phyloP scores from a whole-genome alignment of 2,113 vertebrate species.

The Trichomycterus rosablanca region DNA sequence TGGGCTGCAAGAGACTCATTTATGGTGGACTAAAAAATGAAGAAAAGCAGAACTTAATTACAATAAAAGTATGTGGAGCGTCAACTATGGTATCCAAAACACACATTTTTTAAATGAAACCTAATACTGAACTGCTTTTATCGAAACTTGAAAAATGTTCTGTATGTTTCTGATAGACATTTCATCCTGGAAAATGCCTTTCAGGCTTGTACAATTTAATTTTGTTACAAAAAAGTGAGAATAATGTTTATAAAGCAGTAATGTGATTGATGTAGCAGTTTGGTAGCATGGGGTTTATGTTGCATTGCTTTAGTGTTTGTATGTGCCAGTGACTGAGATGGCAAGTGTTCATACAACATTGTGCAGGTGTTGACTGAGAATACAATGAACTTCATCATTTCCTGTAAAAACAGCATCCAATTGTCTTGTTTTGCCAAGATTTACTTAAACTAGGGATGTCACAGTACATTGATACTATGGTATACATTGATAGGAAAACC shows the following conservation, averaged over 20 bases:
- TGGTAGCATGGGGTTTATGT: constrained; percentile 23
- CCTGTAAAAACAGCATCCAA: neutral
- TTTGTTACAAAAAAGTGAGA: constrained; percentile 2
- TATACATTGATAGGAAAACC: too few species aligned
- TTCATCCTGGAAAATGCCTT: neutral
- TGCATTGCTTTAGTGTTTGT: constrained; percentile 14
- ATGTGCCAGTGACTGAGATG: neutral
- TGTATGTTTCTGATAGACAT: neutral
- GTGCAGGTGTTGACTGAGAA: neutral
- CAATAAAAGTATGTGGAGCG: too few species aligned
- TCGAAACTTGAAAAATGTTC: neutral
- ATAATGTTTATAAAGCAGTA: neutral
- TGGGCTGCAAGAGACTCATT: too few species aligned
- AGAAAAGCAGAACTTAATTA: too few species aligned
- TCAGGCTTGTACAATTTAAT: neutral
- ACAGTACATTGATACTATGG: neutral
- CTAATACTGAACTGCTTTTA: neutral
- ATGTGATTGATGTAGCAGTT: constrained; percentile 1
- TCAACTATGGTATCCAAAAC: constrained; percentile 1
- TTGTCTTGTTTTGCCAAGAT: constrained; percentile 12
- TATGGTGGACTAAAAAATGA: constrained; percentile 15
- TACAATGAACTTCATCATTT: neutral
- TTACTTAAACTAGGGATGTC: constrained; percentile 3
- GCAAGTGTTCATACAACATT: neutral
- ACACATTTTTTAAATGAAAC: neutral